These are phyloP conservation scores for Nephrotoma appendiculata DNA, from an alignment of 2,888 invertebrate species.

Conservation along the genomic window DNA sequence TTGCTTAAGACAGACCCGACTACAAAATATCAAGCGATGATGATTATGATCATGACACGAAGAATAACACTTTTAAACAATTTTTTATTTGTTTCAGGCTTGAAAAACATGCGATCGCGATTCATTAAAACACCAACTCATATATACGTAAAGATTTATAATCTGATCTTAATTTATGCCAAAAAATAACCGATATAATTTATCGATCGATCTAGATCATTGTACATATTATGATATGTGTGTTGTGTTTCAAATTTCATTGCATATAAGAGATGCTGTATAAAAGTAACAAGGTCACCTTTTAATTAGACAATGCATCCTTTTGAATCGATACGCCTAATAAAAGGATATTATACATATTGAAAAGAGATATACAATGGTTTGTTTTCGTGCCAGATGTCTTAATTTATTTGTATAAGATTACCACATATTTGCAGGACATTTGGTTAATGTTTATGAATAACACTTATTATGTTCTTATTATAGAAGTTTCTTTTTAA, in stretches of 20 bases:
- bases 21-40: neutral
- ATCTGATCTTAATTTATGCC: neutral
- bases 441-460: neutral
- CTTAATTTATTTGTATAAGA: neutral
- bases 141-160: neutral
- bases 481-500: neutral
- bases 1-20: neutral
- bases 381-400: neutral
- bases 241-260: no score
- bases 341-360: neutral
- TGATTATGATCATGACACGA: neutral
- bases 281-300: neutral
- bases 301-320: neutral
- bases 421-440: neutral
- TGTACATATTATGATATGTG: neutral
- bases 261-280: neutral
- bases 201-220: neutral
- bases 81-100: neutral
- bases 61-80: neutral
- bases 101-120: neutral
- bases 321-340: neutral
- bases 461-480: neutral
- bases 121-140: neutral
- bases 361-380: neutral
- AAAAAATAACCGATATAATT: neutral